phyloP scores from a whole-genome alignment of 1,140 invertebrate species.

The Zaprionus africanus region DNA sequence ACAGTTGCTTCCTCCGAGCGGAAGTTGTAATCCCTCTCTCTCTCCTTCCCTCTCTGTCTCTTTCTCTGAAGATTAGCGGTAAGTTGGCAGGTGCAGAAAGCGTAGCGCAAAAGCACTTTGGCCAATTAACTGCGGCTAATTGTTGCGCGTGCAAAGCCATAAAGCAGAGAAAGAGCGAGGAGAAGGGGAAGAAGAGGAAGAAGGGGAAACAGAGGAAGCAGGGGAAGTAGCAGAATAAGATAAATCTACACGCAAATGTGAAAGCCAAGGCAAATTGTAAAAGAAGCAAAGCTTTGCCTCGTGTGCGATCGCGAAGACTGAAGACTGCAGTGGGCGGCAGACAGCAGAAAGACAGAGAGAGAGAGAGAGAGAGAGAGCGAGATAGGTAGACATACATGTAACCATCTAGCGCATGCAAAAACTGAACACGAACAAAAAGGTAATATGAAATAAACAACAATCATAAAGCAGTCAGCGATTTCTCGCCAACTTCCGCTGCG shows the following conservation, averaged over 20 bases:
- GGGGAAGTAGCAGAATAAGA: conserved; percentile 24
- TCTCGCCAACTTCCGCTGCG: conserved; percentile 6
- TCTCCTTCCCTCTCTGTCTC: not conserved
- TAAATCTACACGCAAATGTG: conserved; percentile 56
- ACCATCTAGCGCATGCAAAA: not conserved
- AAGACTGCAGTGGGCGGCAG: not conserved
- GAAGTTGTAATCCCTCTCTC: conserved; percentile 55
- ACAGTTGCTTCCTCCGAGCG: conserved; percentile 62
- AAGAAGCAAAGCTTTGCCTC: conserved; percentile 10
- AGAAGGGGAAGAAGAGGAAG: conserved; percentile 29
- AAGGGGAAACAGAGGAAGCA: conserved; percentile 8
- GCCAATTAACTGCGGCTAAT: conserved; percentile 80
- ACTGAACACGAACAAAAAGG: not conserved
- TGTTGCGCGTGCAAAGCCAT: conserved; percentile 62
- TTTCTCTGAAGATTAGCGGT: conserved; percentile 54
- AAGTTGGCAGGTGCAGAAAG: conserved; percentile 69
- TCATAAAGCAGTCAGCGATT: conserved; percentile 10
- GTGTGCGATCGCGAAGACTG: conserved; percentile 10
- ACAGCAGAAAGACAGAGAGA: conserved; percentile 2
- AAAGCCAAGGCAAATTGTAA: conserved; percentile 64
- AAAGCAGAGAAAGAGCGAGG: conserved; percentile 15
- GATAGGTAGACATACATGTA: not conserved
- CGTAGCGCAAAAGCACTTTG: conserved; percentile 76
- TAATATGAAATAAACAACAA: conserved; percentile 2
- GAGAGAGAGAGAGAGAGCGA: not conserved